Conservation (phyloP, 2,888 invertebrate species). For the Balanococcus diminutus region DNA sequence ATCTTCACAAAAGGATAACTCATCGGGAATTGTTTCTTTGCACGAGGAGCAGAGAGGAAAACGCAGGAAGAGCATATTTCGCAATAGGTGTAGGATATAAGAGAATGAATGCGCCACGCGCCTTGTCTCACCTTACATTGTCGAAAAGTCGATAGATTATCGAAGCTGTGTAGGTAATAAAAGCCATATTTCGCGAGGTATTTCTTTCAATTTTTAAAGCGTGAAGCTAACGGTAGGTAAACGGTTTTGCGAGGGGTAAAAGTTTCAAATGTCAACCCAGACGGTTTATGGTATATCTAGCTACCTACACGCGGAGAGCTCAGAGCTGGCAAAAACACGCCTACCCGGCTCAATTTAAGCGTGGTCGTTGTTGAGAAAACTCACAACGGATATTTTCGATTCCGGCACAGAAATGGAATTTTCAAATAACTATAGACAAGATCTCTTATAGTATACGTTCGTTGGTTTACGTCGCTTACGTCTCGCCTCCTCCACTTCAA, state of each 20-base stretch:
- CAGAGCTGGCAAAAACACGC: background rate
- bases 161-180: background rate
- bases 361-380: background rate
- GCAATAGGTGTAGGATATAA: background rate
- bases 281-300: background rate
- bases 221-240: background rate
- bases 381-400: slow-evolving; percentile 35
- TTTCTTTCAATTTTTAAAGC: background rate
- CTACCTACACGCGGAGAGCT: background rate
- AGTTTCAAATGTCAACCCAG: slow-evolving; percentile 4
- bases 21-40: slow-evolving; percentile 20
- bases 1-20: slow-evolving; percentile 6
- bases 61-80: background rate
- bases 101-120: background rate
- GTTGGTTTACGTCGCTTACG: background rate
- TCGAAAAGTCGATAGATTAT: slow-evolving; percentile 4
- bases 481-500: background rate
- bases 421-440: slow-evolving; percentile 31
- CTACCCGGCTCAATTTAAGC: background rate
- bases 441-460: background rate
- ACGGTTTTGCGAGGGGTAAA: background rate
- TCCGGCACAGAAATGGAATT: slow-evolving; percentile 39
- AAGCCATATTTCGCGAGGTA: background rate
- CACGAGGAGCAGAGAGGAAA: background rate
- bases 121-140: background rate